Percentiles rank a stretch among this genome's conserved stretches.
These are phyloP conservation scores for Pseudobourletiella spinata DNA, from an alignment of 1,140 invertebrate species.

Conservation along the genomic window DNA sequence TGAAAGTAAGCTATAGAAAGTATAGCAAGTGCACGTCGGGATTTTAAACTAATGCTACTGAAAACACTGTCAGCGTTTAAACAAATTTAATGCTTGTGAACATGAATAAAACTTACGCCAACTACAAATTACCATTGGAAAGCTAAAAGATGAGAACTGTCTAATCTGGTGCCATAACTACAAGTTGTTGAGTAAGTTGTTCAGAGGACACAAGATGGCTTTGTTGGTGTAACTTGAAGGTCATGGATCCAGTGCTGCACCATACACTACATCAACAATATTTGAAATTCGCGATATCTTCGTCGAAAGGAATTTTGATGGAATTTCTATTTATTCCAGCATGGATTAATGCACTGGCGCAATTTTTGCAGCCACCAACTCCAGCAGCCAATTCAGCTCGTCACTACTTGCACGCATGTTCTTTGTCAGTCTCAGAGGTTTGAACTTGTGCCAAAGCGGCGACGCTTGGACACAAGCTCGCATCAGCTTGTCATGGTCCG, in stretches of 20 bases:
- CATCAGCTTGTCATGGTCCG: neutral
- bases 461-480: constrained; percentile 1
- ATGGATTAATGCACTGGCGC: neutral
- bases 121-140: too few species aligned
- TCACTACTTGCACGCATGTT: constrained; percentile 15
- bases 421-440: neutral
- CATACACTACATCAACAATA: constrained; percentile 1
- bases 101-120: too few species aligned
- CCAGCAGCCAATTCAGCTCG: constrained; percentile 6
- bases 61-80: too few species aligned
- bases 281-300: neutral
- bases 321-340: constrained; percentile 15
- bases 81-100: too few species aligned
- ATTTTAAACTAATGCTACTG: too few species aligned
- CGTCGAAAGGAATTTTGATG: neutral
- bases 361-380: constrained; percentile 15
- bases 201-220: constrained; percentile 17
- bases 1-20: too few species aligned
- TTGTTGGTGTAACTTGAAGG: neutral
- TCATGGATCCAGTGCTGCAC: neutral
- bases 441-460: neutral
- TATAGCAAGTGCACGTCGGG: too few species aligned
- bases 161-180: too few species aligned
- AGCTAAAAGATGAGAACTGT: too few species aligned
- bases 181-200: too few species aligned